Evolutionary conservation across 2,797 vertebrate genomes (phyloP).

Genomic region (Hoplostethus atlanticus): DNA sequence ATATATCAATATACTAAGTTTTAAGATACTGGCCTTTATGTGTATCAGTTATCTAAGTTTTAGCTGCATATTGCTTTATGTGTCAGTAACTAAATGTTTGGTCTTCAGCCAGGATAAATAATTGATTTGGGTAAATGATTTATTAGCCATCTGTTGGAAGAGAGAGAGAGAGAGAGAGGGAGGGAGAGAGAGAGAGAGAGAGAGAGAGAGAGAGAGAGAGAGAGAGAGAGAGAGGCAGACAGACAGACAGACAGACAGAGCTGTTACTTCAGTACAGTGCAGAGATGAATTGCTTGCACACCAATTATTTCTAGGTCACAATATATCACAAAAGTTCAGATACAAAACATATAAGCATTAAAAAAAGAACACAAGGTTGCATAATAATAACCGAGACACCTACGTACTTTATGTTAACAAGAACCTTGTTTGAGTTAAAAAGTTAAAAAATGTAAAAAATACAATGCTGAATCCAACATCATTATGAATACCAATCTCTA

Average conservation of each 20-base stretch:
- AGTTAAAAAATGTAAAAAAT: no score
- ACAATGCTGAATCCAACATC: no score
- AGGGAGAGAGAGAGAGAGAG: background rate
- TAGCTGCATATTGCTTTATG: slow-evolving; percentile 44
- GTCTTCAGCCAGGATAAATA: slow-evolving; percentile 87
- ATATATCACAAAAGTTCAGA: slow-evolving; percentile 18
- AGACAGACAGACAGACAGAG: background rate
- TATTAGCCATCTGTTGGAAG: slow-evolving; percentile 84
- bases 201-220: background rate
- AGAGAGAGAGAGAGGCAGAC: background rate
- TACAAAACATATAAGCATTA: background rate
- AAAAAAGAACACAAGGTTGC: background rate
- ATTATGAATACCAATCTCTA: no score
- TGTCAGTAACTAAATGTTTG: slow-evolving; percentile 80
- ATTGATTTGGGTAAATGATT: slow-evolving; percentile 88
- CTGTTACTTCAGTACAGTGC: slow-evolving; percentile 25
- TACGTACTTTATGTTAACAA: background rate
- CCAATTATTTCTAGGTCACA: slow-evolving; percentile 14
- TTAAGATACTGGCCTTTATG: slow-evolving; percentile 6
- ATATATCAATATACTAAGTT: slow-evolving; percentile 23
- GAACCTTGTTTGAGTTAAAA: background rate
- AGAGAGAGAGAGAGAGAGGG: background rate
- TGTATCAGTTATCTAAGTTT: slow-evolving; percentile 14
- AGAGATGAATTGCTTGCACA: slow-evolving; percentile 26
- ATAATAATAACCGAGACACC: background rate